Evolutionary conservation across 1,140 invertebrate species (phyloP).

Genomic region (Drosophila kepulauana): DNA sequence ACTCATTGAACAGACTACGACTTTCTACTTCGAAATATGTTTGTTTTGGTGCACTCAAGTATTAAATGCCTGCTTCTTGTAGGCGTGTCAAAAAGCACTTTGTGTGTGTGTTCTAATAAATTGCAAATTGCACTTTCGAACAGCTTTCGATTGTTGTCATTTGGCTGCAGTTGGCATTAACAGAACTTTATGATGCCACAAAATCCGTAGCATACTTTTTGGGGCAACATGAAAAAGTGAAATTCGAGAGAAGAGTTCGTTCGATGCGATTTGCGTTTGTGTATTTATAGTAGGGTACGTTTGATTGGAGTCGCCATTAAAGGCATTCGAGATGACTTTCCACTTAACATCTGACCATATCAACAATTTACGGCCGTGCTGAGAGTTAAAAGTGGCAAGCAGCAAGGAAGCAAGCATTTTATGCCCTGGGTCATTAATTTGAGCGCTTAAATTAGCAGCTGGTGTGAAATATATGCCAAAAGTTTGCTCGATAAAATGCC

Average conservation of each 20-base stretch:
- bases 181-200: background rate
- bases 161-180: background rate
- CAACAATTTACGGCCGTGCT: slow-evolving; percentile 36
- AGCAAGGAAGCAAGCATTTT: slow-evolving; percentile 49
- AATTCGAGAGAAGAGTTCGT: background rate
- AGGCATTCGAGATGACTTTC: slow-evolving; percentile 11
- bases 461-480: slow-evolving; percentile 77
- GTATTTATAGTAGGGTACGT: background rate
- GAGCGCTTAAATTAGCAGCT: slow-evolving; percentile 78
- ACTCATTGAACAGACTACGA: too few species aligned
- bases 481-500: slow-evolving; percentile 78
- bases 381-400: slow-evolving; percentile 46
- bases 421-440: slow-evolving; percentile 71
- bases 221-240: background rate
- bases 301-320: slow-evolving; percentile 11
- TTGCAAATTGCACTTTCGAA: background rate
- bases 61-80: too few species aligned
- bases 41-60: too few species aligned
- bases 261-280: slow-evolving; percentile 8
- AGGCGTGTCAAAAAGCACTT: too few species aligned
- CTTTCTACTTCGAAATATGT: too few species aligned
- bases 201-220: slow-evolving; percentile 1
- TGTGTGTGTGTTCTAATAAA: too few species aligned
- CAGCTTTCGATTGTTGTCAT: background rate
- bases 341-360: slow-evolving; percentile 44